Evolutionary conservation across 2,888 invertebrate genomes (phyloP), one percentile per base, ranked within the genome.

Genomic region (Acleris sparsana): DNA sequence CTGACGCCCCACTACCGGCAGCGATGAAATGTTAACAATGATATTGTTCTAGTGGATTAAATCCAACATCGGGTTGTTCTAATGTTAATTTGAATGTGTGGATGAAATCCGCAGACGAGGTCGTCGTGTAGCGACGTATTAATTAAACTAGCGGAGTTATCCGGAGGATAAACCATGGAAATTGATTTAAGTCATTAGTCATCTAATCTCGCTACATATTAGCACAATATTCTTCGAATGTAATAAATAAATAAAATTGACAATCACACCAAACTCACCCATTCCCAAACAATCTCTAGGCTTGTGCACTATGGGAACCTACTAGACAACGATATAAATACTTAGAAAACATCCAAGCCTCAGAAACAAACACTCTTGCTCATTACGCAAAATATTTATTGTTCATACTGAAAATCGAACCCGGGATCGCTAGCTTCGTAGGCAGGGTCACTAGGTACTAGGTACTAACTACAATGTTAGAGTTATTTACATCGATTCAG

Each of bases 11-110:
- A 76, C 84, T 87, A 86, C 86, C 80, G 79, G 79, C 77, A 79
- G 85, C 83, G 83, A 84, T 88, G 89, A 87, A 88, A 87, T 86
- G 85, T 85, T 88, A 88, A 88, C 87, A 86, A 84, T 86, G 85
- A 86, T 89, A 89, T 87, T 88, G 85, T 88, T 87, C 79, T 84
- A 83, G 82, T 82, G 83, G 85, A 89, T 89, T 89, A 80, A 87
- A 88, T 87, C 84, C 81, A 77, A 79, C 80, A 80, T 75, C 77
- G 74, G 79, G 80, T 85, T 80, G 79, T 78, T 82, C 79, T 82
- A 78, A 87, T 85, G 87, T 87, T 88, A 84, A 89, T 88, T 87
- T 84, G 80, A 85, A 85, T 84, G 84, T 87, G 87, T 84, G 80
- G 80, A 77, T 78, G 78, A 81, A 84, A 87, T 82, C 82, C 82